Evolutionary conservation across 2,113 vertebrate genomes (phyloP).

Genomic region (Fulica atra): DNA sequence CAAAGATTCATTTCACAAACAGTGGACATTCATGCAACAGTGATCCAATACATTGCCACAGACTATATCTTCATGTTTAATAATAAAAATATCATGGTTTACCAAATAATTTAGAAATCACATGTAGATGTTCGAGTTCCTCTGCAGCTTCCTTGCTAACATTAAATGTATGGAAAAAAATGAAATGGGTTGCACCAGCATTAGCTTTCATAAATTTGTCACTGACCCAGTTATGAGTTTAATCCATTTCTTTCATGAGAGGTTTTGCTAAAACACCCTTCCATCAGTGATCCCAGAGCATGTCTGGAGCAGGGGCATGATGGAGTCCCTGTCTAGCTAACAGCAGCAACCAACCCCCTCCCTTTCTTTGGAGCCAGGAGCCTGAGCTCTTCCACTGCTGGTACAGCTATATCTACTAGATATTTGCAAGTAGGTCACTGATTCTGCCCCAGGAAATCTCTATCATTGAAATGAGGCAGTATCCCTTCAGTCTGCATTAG

Average conservation of each 20-base stretch:
- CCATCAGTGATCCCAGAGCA: neutral
- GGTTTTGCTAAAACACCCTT: neutral
- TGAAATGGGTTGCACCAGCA: neutral
- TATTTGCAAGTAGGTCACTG: neutral
- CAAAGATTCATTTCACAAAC: neutral
- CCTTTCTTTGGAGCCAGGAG: neutral
- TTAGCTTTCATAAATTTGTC: neutral
- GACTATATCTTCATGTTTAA: neutral
- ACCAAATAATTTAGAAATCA: neutral
- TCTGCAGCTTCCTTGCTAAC: neutral
- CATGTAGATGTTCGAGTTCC: neutral
- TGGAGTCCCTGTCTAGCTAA: no score
- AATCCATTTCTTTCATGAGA: neutral
- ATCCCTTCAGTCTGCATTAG: accelerated
- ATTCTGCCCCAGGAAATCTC: neutral
- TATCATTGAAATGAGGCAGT: accelerated
- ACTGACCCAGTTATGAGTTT: neutral
- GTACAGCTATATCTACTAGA: neutral
- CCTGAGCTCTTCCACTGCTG: neutral
- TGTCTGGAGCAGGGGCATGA: accelerated
- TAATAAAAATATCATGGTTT: neutral
- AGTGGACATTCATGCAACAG: neutral
- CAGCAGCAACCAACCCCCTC: neutral
- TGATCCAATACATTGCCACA: neutral
- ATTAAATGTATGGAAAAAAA: neutral